phyloP scores from a whole-genome alignment of 2,888 invertebrate genomes.

The Lasius fuliginosus region DNA sequence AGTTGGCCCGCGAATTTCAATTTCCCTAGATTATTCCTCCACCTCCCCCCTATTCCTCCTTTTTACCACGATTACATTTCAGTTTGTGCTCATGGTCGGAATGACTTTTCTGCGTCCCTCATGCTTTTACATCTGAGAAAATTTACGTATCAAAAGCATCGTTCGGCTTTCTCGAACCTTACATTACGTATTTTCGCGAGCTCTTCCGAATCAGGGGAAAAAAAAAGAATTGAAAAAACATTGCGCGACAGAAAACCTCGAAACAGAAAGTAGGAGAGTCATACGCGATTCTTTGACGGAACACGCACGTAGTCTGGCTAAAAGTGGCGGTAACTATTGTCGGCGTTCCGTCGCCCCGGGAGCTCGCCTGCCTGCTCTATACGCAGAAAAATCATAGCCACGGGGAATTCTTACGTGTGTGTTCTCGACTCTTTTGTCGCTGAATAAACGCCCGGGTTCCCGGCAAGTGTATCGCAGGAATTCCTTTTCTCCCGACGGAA shows the following conservation, averaged over 20 bases:
- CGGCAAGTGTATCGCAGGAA: conserved; percentile 10
- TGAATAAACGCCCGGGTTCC: conserved; percentile 19
- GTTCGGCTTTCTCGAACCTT: not conserved
- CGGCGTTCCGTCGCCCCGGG: not conserved
- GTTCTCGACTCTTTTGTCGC: conserved; percentile 16
- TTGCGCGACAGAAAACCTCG: not conserved
- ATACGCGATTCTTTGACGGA: not conserved
- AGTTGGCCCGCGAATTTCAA: conserved; percentile 22
- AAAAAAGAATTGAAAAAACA: not conserved
- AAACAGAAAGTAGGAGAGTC: not conserved
- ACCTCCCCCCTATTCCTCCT: not conserved
- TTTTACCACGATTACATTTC: conserved; percentile 6
- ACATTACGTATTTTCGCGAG: not conserved
- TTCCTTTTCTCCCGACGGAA: conserved; percentile 13
- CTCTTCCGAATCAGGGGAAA: not conserved
- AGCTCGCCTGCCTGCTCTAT: not conserved
- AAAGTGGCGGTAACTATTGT: not conserved
- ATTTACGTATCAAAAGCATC: not conserved
- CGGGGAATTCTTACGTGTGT: conserved; percentile 20
- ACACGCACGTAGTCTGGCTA: not conserved
- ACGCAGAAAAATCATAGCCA: conserved; percentile 6
- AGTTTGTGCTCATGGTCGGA: conserved; percentile 6
- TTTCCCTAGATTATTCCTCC: conserved; percentile 20
- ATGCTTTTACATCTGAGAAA: not conserved
- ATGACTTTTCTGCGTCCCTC: not conserved